Evolutionary conservation across 2,888 invertebrate genomes (phyloP).

Genomic region (Caenorhabditis sp.): DNA sequence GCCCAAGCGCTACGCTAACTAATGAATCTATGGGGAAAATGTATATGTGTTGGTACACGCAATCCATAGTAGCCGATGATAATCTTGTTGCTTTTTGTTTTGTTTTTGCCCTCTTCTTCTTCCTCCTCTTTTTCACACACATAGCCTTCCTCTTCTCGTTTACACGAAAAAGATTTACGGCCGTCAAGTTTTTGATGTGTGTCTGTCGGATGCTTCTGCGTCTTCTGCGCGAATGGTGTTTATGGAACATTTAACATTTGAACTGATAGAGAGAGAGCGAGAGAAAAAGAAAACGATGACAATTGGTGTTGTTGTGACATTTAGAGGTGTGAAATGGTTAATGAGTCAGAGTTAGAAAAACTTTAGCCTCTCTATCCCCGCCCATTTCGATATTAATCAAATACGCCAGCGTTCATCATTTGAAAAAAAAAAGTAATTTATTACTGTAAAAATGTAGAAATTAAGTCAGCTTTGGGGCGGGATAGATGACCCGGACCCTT

Average conservation of each 20-base stretch:
- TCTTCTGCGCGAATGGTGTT: constrained; percentile 17
- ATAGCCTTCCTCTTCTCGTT: neutral
- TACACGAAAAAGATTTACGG: constrained; percentile 33
- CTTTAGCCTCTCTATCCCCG: too few species aligned
- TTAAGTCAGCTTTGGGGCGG: too few species aligned
- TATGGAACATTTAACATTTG: neutral
- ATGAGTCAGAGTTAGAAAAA: too few species aligned
- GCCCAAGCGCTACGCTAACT: neutral
- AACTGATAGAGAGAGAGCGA: neutral
- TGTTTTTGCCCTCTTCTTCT: constrained; percentile 6
- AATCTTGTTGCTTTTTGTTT: constrained; percentile 20
- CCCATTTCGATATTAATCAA: too few species aligned
- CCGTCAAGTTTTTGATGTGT: neutral
- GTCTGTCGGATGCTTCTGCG: constrained; percentile 22
- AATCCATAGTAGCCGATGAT: constrained; percentile 28
- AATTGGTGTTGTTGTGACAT: neutral
- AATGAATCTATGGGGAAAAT: constrained; percentile 8
- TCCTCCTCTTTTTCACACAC: constrained; percentile 8
- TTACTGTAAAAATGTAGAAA: too few species aligned
- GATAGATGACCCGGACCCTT: too few species aligned
- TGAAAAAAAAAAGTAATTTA: too few species aligned
- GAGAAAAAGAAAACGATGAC: neutral
- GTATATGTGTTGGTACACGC: constrained; percentile 29
- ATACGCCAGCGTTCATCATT: too few species aligned
- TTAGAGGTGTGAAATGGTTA: too few species aligned